Evolutionary conservation across 2,797 vertebrate genomes (phyloP).

Genomic region (Coluber constrictor): DNA sequence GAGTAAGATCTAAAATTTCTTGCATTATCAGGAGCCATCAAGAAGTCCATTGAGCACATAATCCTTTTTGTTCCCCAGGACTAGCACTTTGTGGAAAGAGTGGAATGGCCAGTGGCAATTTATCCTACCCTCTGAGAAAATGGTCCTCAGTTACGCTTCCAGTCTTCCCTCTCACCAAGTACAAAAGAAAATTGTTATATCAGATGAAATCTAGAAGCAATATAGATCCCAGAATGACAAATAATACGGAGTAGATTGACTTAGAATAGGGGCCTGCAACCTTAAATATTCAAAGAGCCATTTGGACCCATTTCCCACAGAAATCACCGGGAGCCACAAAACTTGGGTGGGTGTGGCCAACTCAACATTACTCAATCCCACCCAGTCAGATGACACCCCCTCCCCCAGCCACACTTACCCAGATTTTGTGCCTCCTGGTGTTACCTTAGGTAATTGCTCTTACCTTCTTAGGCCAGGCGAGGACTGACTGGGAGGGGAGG

Average conservation of each 20-base stretch:
- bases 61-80: slow-evolving; percentile 36
- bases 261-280: no score
- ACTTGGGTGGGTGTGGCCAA: no score
- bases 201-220: not conserved
- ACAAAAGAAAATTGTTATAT: not conserved
- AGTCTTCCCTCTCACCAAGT: not conserved
- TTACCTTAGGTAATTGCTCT: no score
- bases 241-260: not conserved
- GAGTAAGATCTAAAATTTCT: slow-evolving; percentile 51
- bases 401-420: no score
- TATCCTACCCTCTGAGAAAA: not conserved
- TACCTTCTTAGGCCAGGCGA: no score
- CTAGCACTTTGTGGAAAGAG: not conserved
- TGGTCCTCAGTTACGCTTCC: not conserved
- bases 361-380: no score
- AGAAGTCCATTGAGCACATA: slow-evolving; percentile 38
- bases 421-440: no score
- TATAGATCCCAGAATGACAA: not conserved
- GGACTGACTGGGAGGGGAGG: no score
- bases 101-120: not conserved
- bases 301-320: no score
- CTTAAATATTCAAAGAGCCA: no score
- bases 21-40: slow-evolving; percentile 50
- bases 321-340: no score
- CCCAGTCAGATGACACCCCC: no score